Evolutionary conservation across 2,888 invertebrate species (phyloP).

Genomic region (Xestoiulus laeticollis): DNA sequence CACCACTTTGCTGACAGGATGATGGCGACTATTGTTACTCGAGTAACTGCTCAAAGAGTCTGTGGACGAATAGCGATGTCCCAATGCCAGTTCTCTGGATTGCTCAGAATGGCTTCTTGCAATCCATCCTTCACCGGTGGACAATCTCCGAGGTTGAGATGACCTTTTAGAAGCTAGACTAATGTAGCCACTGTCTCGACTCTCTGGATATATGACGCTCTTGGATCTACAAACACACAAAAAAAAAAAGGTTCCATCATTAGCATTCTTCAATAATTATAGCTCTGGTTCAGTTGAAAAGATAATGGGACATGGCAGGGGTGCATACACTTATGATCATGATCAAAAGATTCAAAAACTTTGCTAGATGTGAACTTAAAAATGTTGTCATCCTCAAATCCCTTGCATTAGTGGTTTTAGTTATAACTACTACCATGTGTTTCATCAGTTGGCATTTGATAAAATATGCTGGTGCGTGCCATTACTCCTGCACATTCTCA

Average conservation of each 20-base stretch:
- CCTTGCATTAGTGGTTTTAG: not conserved
- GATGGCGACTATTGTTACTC: conserved; percentile 47
- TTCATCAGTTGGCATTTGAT: not conserved
- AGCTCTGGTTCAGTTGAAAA: not conserved
- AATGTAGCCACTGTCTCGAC: not conserved
- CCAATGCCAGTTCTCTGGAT: conserved; percentile 31
- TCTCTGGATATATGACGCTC: conserved; percentile 45
- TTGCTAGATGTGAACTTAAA: not conserved
- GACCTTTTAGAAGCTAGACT: not conserved
- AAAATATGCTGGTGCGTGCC: not conserved
- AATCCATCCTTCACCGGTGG: conserved; percentile 40
- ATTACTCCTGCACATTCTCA: not conserved
- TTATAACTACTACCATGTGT: too few species aligned
- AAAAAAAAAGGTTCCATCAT: conserved; percentile 1
- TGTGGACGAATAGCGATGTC: conserved; percentile 55
- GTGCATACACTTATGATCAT: not conserved
- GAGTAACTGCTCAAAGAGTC: conserved; percentile 54
- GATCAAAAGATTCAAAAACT: not conserved
- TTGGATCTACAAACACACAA: conserved; percentile 13
- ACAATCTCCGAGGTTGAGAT: not conserved
- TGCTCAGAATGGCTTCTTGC: conserved; percentile 42
- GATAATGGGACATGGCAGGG: not conserved
- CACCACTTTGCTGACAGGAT: conserved; percentile 40
- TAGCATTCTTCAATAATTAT: not conserved
- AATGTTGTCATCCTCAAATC: not conserved